A percentile compares a stretch with the other conserved stretches of the same genome.
These are phyloP conservation scores for Sturnus vulgaris DNA, from an alignment of 2,113 vertebrate genomes.

Conservation along the genomic window DNA sequence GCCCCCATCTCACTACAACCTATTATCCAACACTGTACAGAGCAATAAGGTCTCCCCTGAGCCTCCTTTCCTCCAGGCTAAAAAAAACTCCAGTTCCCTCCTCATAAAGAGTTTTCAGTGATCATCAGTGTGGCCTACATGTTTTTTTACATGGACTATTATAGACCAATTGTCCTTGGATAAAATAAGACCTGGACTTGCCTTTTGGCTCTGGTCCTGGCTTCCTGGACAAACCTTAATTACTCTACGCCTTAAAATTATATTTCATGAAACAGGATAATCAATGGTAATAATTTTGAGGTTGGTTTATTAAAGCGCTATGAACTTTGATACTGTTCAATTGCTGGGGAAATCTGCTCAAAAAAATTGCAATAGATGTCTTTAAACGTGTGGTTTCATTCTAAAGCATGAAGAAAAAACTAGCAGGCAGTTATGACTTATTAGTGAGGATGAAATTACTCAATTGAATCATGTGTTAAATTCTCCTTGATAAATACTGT, in stretches of 20 bases:
- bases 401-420: neutral
- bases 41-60: neutral
- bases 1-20: fast-evolving
- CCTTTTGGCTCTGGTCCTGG: neutral
- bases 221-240: neutral
- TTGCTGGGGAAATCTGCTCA: neutral
- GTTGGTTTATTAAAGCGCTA: neutral
- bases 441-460: neutral
- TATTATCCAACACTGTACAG: neutral
- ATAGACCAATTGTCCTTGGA: neutral
- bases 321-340: neutral
- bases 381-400: neutral
- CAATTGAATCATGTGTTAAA: neutral
- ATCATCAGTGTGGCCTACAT: neutral
- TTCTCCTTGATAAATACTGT: neutral
- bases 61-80: neutral
- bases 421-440: neutral
- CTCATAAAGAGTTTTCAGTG: neutral
- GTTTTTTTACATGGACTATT: neutral
- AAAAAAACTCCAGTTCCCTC: neutral
- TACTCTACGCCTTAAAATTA: neutral
- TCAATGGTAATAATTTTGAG: neutral
- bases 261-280: neutral
- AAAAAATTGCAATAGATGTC: neutral
- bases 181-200: neutral